Evolutionary conservation across 2,797 vertebrate genomes (phyloP), one percentile per base, ranked within the genome.

Genomic region (Orestias chungarensis): DNA sequence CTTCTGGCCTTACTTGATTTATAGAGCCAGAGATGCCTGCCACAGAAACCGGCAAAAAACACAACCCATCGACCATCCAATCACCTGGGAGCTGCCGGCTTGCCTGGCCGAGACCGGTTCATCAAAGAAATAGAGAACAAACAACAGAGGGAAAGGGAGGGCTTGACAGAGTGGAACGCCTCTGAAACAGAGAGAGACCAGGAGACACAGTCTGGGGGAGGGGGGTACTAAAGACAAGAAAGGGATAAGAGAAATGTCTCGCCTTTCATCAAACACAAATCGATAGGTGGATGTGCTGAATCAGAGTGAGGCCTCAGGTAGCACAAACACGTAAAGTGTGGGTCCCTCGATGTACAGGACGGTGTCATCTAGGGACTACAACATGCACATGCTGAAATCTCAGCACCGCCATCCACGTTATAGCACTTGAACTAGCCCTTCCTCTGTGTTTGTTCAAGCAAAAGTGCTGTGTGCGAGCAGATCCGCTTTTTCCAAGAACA

Each of bases 1-100:
- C 79, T 87, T 88, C 87, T 78, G 87, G 86, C 88, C 82, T 87
- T 87, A 80, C 82, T 84, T 88, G 82, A 84, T 88, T 88, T 88
- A 84, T 84, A 85, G 84, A 90, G 82, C 88, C 87, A 76, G 82
- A 64, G 78, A 82, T 50, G 80, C 85, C 70, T 65, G 68, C 86
- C 79, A 81, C 74, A 80, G 83, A 84, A 84, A 73, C 76, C 71
- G 75, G 82, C 66, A 72, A 89, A 64, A 31, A 89, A 88, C 89
- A 90, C 89, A 82, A 90, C 89, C 82, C 87, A 92, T 92, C 88
- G 87, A 92, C 90, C 83, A 74, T 64, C 87, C 87, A 91, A 92
- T 93, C 92, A 91, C 90, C 88, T 81, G 82, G 77, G 85, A 90
- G 87, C 88, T 86, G 90, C 84, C 52, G 79, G 89, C 85, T 78